A percentile compares a stretch with the other conserved stretches of the same genome.
phyloP scores from a whole-genome alignment of 1,140 invertebrate species.

The Coptotermes formosanus region DNA sequence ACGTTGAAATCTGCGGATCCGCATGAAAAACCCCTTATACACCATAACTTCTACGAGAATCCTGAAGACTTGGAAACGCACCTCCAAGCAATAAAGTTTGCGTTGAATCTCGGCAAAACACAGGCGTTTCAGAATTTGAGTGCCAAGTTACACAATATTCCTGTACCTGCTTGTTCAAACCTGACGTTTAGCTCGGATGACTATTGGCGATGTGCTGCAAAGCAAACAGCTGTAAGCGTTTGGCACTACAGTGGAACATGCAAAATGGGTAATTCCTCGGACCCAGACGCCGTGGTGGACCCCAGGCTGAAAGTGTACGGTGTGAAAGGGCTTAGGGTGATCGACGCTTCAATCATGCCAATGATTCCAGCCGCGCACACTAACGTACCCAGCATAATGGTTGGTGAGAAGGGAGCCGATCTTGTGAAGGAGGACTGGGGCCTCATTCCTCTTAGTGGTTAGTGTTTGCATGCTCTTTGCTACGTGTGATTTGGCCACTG shows the following conservation, averaged over 20 bases:
- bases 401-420: slow-evolving; percentile 81
- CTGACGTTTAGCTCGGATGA: slow-evolving; percentile 39
- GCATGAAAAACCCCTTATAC: slow-evolving; percentile 72
- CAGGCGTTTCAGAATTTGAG: slow-evolving; percentile 40
- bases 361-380: slow-evolving; percentile 70
- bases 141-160: slow-evolving; percentile 36
- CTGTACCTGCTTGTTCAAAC: slow-evolving; percentile 38
- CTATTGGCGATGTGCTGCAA: slow-evolving; percentile 44
- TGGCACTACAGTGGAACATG: slow-evolving; percentile 64
- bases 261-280: slow-evolving; percentile 70
- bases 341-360: slow-evolving; percentile 78
- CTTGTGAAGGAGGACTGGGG: slow-evolving; percentile 64
- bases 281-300: slow-evolving; percentile 70
- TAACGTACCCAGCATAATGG: slow-evolving; percentile 83
- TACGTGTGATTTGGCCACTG: no score
- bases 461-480: no score
- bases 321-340: slow-evolving; percentile 66
- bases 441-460: no score
- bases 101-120: slow-evolving; percentile 45
- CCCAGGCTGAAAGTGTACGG: slow-evolving; percentile 66
- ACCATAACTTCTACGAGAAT: slow-evolving; percentile 78
- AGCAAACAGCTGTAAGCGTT: slow-evolving; percentile 44
- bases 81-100: slow-evolving; percentile 63
- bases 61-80: slow-evolving; percentile 71
- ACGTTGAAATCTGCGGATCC: slow-evolving; percentile 74